A percentile compares a stretch with the other conserved stretches of the same genome.
These are phyloP conservation scores for Gastrophysa polygoni DNA, from an alignment of 2,888 invertebrate genomes.

Conservation along the genomic window DNA sequence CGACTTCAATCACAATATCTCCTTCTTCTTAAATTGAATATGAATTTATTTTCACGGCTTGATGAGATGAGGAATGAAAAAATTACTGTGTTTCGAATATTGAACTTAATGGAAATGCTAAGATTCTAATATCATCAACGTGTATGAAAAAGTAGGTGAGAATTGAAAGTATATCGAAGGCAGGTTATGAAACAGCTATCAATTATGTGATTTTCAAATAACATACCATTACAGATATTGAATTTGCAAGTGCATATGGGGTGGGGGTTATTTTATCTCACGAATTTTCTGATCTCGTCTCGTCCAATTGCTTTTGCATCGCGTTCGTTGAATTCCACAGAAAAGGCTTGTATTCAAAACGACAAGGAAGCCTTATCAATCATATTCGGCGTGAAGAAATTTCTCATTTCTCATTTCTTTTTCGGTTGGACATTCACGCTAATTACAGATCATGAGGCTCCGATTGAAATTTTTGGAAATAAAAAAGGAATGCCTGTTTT, in stretches of 20 bases:
- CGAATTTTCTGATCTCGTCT: conserved; percentile 3
- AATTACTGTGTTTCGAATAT: too few relatives aligned
- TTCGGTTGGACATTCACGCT: conserved; percentile 4
- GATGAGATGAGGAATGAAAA: too few relatives aligned
- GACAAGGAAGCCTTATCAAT: conserved; percentile 8
- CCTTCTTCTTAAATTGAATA: too few relatives aligned
- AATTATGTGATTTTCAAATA: too few relatives aligned
- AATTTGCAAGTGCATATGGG: conserved; percentile 10
- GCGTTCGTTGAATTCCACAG: neutral
- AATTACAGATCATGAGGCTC: conserved; percentile 14
- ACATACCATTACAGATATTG: too few relatives aligned
- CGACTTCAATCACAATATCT: too few relatives aligned
- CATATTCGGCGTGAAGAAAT: conserved; percentile 6
- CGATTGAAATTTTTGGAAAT: conserved; percentile 10
- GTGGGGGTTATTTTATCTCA: neutral
- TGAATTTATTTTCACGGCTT: too few relatives aligned
- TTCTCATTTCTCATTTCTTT: neutral
- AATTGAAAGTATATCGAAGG: too few relatives aligned
- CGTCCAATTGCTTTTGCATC: conserved; percentile 14
- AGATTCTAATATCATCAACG: too few relatives aligned
- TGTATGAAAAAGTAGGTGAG: too few relatives aligned
- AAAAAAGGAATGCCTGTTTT: neutral
- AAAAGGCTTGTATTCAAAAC: conserved; percentile 3
- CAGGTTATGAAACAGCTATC: too few relatives aligned
- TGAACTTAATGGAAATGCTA: too few relatives aligned